Conservation (phyloP, 2,888 invertebrate species). For the Dorcus hopei region DNA sequence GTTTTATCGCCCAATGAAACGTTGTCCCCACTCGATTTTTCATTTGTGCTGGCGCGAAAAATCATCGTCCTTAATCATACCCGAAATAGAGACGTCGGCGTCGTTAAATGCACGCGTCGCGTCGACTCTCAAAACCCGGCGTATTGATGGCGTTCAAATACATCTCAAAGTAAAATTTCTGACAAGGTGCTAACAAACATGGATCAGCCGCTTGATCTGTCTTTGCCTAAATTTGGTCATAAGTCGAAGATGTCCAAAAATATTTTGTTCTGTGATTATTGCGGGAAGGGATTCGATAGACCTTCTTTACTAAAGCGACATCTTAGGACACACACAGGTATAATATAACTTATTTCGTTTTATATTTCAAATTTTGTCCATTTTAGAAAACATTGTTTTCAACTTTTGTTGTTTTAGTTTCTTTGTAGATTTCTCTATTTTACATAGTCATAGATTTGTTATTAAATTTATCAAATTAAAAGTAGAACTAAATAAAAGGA, state of each 20-base stretch:
- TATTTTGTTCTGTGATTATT: constrained; percentile 77
- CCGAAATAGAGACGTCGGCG: no score
- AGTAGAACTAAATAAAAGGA: no score
- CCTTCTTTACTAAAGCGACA: constrained; percentile 87
- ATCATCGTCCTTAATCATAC: no score
- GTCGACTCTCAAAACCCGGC: no score
- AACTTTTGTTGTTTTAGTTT: not conserved
- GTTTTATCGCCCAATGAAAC: no score
- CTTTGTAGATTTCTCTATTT: not conserved
- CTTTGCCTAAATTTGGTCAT: constrained; percentile 15
- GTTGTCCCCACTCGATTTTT: no score
- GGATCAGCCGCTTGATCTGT: constrained; percentile 29
- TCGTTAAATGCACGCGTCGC: no score
- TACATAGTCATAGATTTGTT: not conserved
- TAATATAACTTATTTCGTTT: constrained; percentile 16
- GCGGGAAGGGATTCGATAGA: constrained; percentile 87
- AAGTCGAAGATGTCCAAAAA: constrained; percentile 11
- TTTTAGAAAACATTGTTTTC: not conserved
- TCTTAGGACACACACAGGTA: constrained; percentile 90
- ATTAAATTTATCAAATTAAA: no score
- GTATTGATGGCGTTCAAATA: no score
- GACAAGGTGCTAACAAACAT: constrained; percentile 4
- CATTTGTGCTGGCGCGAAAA: no score
- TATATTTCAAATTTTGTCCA: not conserved
- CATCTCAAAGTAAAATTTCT: no score